Percentiles rank a stretch among this genome's conserved stretches.
Conservation (phyloP, 23 tunicate genomes). For the Halocynthia roretzi region DNA sequence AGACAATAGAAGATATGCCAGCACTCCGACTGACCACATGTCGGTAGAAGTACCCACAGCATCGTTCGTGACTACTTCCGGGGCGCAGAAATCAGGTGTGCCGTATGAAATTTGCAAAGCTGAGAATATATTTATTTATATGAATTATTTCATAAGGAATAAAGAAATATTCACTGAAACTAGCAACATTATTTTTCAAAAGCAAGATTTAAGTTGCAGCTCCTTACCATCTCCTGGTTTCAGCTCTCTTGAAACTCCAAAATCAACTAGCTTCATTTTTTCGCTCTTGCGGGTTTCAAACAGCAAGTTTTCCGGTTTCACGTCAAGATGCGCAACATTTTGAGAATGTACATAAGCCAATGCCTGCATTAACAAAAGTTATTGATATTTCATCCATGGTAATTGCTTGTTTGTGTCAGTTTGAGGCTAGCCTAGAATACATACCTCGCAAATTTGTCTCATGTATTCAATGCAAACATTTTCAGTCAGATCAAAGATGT, state of each 20-base stretch:
- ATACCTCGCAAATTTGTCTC: constrained; percentile 62
- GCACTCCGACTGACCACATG: constrained; percentile 95
- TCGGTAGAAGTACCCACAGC: constrained; percentile 73
- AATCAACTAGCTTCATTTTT: constrained; percentile 76
- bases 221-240: constrained; percentile 82
- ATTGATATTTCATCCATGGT: not conserved
- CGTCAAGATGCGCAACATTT: constrained; percentile 77
- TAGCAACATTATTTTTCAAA: too few species aligned
- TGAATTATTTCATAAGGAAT: too few species aligned
- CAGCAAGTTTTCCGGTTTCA: constrained; percentile 85
- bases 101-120: constrained; percentile 70
- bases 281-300: constrained; percentile 71
- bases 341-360: constrained; percentile 65
- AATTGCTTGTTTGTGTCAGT: too few species aligned
- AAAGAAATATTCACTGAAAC: too few species aligned
- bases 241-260: constrained; percentile 68
- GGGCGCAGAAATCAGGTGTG: constrained; percentile 91
- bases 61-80: constrained; percentile 84
- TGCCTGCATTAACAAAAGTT: constrained; percentile 18
- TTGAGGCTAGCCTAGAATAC: not conserved
- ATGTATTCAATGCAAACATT: constrained; percentile 58
- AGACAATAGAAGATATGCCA: constrained; percentile 65
- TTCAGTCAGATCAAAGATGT: constrained; percentile 67
- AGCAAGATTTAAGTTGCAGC: not conserved
- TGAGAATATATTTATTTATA: not conserved